A percentile compares a stretch with the other conserved stretches of the same genome.
phyloP scores from a whole-genome alignment of 1,140 invertebrate species.

The Helicoverpa zea region DNA sequence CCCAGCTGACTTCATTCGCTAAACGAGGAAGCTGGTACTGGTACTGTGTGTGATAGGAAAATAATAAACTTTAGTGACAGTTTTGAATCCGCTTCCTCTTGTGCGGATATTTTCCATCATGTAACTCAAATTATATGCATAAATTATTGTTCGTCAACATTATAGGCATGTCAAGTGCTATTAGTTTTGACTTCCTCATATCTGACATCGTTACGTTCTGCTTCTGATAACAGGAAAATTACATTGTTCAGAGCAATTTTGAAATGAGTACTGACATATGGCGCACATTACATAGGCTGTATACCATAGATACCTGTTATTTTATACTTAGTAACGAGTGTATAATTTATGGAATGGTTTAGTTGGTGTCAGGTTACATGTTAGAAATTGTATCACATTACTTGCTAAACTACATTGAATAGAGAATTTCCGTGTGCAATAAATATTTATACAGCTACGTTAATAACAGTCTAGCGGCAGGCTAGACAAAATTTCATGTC shows the following conservation, averaged over 20 bases:
- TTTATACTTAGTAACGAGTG: neutral
- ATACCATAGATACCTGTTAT: neutral
- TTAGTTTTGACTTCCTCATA: conserved; percentile 46
- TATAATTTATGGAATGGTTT: conserved; percentile 16
- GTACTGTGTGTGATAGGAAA: neutral
- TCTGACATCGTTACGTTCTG: conserved; percentile 18
- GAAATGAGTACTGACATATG: conserved; percentile 2
- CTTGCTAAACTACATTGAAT: neutral
- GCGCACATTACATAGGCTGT: neutral
- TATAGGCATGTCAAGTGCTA: conserved; percentile 40
- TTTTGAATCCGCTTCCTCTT: conserved; percentile 25
- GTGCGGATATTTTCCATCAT: conserved; percentile 18
- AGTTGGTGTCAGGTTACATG: neutral
- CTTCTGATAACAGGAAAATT: conserved; percentile 47
- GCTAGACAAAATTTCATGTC: neutral
- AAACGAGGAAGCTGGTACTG: neutral
- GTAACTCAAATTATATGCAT: conserved; percentile 33
- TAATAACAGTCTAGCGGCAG: conserved; percentile 15
- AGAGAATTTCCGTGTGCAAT: conserved; percentile 5
- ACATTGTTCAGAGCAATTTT: conserved; percentile 28
- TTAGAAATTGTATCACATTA: conserved; percentile 5
- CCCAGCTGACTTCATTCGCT: neutral
- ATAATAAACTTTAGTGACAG: conserved; percentile 11
- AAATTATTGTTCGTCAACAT: conserved; percentile 24
- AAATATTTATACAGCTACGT: conserved; percentile 33